A percentile compares a stretch with the other conserved stretches of the same genome.
phyloP scores from a whole-genome alignment of 2,113 vertebrate genomes.

The Myotis brandtii region DNA sequence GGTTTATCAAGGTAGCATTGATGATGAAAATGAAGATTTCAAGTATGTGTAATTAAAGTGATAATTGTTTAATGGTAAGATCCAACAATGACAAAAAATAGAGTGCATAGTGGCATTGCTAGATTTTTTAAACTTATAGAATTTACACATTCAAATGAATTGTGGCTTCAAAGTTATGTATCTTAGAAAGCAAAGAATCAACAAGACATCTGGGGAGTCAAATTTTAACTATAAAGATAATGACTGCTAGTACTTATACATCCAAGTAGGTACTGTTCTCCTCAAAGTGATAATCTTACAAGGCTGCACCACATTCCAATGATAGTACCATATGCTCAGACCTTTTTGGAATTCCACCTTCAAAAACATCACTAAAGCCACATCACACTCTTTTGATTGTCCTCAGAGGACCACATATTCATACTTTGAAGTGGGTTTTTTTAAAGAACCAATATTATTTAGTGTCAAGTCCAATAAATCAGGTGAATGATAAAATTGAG shows the following conservation, averaged over 20 bases:
- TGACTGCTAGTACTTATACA: background rate
- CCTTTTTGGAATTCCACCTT: background rate
- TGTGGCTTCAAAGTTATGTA: background rate
- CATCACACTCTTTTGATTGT: background rate
- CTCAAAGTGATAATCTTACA: background rate
- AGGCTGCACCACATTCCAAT: background rate
- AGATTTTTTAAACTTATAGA: background rate
- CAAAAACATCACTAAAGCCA: background rate
- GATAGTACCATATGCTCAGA: background rate
- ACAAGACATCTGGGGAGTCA: background rate
- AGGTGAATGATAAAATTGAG: constrained; percentile 47
- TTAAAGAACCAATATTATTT: constrained; percentile 49
- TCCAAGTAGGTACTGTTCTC: background rate
- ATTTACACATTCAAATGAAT: constrained; percentile 28
- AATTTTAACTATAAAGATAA: constrained; percentile 37
- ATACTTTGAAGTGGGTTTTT: background rate
- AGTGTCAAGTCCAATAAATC: constrained; percentile 46
- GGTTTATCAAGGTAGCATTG: background rate
- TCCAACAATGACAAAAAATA: background rate
- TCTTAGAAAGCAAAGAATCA: constrained; percentile 46
- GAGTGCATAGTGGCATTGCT: background rate
- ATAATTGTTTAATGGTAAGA: constrained; percentile 33
- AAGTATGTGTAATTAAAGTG: constrained; percentile 25
- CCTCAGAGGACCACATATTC: background rate
- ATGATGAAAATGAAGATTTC: constrained; percentile 18